These are phyloP conservation scores for Hypolimnas misippus DNA, from an alignment of 2,888 invertebrate genomes.

Conservation along the genomic window DNA sequence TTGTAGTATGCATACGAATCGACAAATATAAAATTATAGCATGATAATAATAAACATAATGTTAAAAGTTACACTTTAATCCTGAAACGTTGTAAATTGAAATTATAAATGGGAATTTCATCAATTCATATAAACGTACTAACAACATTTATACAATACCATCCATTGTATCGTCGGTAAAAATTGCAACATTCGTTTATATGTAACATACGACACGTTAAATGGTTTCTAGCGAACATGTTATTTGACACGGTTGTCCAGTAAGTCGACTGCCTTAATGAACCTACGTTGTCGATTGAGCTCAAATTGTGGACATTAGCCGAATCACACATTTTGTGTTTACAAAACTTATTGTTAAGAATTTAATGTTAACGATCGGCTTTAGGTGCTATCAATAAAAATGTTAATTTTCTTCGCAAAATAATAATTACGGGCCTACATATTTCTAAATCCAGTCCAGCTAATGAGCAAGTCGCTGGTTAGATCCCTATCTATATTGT, in stretches of 20 bases:
- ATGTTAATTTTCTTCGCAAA: too few species aligned
- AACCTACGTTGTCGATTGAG: slow-evolving; percentile 3
- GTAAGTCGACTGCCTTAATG: slow-evolving; percentile 5
- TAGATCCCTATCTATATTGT: too few species aligned
- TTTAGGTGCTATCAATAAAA: neutral
- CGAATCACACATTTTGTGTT: slow-evolving; percentile 1
- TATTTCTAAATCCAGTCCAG: too few species aligned
- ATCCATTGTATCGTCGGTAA: neutral
- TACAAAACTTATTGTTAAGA: neutral
- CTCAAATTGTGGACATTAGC: neutral
- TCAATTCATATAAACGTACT: neutral
- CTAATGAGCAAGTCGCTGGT: too few species aligned
- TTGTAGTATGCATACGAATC: too few species aligned
- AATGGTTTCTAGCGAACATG: neutral
- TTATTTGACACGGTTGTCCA: slow-evolving; percentile 1
- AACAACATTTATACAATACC: neutral
- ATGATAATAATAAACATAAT: too few species aligned
- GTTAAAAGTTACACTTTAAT: too few species aligned
- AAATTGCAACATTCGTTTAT: neutral
- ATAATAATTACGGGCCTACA: too few species aligned
- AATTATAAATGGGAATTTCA: neutral
- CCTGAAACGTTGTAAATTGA: too few species aligned
- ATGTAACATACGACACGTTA: neutral
- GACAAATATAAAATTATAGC: too few species aligned
- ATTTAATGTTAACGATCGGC: neutral